Percentiles rank a stretch among this genome's conserved stretches.
phyloP scores from a whole-genome alignment of 2,888 invertebrate species.

The Archips xylosteana region DNA sequence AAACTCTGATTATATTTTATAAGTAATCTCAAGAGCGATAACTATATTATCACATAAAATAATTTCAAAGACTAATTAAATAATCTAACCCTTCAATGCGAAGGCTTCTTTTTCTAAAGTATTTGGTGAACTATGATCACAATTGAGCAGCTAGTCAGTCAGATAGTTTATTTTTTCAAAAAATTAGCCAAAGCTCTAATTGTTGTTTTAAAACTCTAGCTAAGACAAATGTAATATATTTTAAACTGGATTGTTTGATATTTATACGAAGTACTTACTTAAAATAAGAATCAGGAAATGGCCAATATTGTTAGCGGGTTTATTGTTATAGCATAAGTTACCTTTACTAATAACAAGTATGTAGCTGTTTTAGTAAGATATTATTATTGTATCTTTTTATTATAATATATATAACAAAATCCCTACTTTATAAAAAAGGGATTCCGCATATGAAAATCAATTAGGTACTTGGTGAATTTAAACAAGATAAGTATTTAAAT shows the following conservation, averaged over 20 bases:
- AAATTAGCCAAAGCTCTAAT: slow-evolving; percentile 56
- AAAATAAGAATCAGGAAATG: slow-evolving; percentile 11
- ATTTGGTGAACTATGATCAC: slow-evolving; percentile 22
- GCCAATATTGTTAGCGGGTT: slow-evolving; percentile 14
- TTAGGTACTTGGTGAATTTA: neutral
- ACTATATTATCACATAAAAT: neutral
- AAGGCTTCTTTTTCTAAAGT: neutral
- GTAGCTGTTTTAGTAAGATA: slow-evolving; percentile 7
- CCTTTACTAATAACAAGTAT: slow-evolving; percentile 25
- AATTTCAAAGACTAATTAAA: neutral
- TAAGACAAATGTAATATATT: slow-evolving; percentile 34
- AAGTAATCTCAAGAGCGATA: slow-evolving; percentile 5
- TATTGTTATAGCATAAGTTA: slow-evolving; percentile 24
- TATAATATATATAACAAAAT: neutral
- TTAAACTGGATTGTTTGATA: slow-evolving; percentile 24
- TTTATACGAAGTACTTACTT: slow-evolving; percentile 7
- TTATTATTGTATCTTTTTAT: slow-evolving; percentile 1
- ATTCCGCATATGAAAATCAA: neutral
- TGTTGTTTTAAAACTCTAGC: slow-evolving; percentile 47
- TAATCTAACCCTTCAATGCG: neutral
- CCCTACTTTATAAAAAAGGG: neutral
- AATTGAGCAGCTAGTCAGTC: slow-evolving; percentile 35
- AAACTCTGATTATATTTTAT: neutral
- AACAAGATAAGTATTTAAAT: neutral
- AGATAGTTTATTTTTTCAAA: slow-evolving; percentile 20